phyloP scores from a whole-genome alignment of 1,140 invertebrate genomes.

The Portunus trituberculatus region DNA sequence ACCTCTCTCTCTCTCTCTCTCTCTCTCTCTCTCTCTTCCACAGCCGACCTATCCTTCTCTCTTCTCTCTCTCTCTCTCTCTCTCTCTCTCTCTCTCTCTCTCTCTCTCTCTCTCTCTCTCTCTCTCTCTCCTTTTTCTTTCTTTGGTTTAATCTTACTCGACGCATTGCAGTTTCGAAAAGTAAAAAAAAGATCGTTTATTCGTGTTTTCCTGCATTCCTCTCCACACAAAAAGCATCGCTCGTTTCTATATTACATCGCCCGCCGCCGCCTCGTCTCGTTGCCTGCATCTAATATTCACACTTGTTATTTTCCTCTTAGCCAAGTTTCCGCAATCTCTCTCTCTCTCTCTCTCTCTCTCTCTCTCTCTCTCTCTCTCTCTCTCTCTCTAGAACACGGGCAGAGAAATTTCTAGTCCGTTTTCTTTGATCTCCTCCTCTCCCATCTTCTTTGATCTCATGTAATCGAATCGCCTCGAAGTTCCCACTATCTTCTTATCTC shows the following conservation, averaged over 20 bases:
- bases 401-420: background rate
- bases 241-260: background rate
- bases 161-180: too few species aligned
- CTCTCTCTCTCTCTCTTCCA: background rate
- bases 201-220: background rate
- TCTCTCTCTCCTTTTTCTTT: background rate
- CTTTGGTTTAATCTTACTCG: background rate
- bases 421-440: background rate
- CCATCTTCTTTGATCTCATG: conserved; percentile 1
- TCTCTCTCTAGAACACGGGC: background rate
- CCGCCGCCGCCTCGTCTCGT: background rate
- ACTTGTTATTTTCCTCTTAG: background rate
- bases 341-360: background rate
- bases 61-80: conserved; percentile 39
- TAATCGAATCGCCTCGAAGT: background rate
- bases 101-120: conserved; percentile 46
- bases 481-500: background rate
- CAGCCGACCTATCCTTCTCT: background rate
- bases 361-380: background rate
- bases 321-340: background rate
- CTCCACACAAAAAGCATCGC: background rate
- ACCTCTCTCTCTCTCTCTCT: background rate
- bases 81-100: conserved; percentile 55
- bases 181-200: background rate
- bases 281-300: conserved; percentile 29